Conservation (phyloP, 2,888 invertebrate genomes). For the Amphimallon solstitiale region DNA sequence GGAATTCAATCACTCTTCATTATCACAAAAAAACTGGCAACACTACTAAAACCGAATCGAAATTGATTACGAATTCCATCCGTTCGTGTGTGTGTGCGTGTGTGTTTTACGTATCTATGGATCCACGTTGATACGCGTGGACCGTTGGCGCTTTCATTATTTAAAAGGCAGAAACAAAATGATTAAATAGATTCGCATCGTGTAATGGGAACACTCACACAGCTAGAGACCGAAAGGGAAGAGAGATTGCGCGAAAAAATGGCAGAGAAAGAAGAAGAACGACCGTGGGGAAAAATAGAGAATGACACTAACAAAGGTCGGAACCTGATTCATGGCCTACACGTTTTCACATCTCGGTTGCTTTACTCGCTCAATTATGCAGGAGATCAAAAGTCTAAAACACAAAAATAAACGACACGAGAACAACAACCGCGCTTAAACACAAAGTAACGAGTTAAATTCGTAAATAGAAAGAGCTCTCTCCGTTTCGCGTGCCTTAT, state of each 20-base stretch:
- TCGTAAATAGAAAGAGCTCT: no score
- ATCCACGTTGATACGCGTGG: no score
- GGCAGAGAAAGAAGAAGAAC: not conserved
- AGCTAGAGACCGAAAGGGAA: not conserved
- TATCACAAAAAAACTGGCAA: no score
- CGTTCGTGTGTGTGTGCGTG: not conserved
- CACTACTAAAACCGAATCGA: no score
- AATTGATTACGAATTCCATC: no score
- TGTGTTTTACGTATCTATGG: no score
- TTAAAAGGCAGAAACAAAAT: not conserved
- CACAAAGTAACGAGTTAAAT: no score
- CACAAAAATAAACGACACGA: not conserved
- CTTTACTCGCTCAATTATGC: not conserved
- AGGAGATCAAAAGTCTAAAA: not conserved
- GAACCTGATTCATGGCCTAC: conserved; percentile 7
- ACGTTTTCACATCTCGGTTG: not conserved
- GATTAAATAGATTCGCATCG: not conserved
- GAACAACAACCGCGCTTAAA: no score
- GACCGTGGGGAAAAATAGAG: not conserved
- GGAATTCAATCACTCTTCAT: no score
- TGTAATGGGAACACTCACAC: not conserved
- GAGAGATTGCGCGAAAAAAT: not conserved
- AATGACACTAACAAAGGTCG: conserved; percentile 1
- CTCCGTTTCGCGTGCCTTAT: no score
- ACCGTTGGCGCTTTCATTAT: not conserved